Base-by-base conservation (phyloP, 2,797 vertebrate species). In the Clarias platycephalus region DNA sequence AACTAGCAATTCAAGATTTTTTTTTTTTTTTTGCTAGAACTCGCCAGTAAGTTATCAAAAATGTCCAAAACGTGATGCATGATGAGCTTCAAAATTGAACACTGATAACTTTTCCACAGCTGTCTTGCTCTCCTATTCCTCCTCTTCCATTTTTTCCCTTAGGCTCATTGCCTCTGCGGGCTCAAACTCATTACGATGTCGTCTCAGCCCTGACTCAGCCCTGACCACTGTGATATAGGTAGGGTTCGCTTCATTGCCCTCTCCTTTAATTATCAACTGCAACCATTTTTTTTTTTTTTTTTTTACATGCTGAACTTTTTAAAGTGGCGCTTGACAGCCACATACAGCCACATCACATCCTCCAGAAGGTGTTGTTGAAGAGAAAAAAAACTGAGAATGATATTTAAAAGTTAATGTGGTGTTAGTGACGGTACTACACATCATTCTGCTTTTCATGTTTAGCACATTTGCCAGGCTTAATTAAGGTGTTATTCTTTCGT, bases 181-280 rank as follows among this genome's bases (percentile, higher is more conserved):
- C 78, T 83, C 85, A 87, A 89, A 86, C 81, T 86, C 86, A 89
- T 88, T 86, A 89, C 49, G 62, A 81, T 72, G 26, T 82, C 68
- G 37, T 84, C 84, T 83, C 83, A 64, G 77, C 77, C 80, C 86
- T 86, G 85, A 85, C 81, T 87, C 85, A 87, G 86, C 77, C 83
- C 77, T 83, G 85, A 83, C 81, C 85, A 44, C 44, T 76, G 85
- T 88, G 83, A 87, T 83, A 84, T 53, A 81, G 86, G 86, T 87
- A 89, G 86, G 87, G 84, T 91, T 85, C 88, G 87, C 89, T 87
- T 91, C 91, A 92, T 92, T 91, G 91, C 82, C 84, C 84, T 85
- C 90, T 83, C 80, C 83, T 91, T 91, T 89, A 91, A 87, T 89
- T 87, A 86, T 89, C 90, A 90, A 92, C 86, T 78, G 88, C 88